Evolutionary conservation across 2,888 invertebrate species (phyloP), one percentile per base, ranked within the genome.

Genomic region (Drosophila phalerata): DNA sequence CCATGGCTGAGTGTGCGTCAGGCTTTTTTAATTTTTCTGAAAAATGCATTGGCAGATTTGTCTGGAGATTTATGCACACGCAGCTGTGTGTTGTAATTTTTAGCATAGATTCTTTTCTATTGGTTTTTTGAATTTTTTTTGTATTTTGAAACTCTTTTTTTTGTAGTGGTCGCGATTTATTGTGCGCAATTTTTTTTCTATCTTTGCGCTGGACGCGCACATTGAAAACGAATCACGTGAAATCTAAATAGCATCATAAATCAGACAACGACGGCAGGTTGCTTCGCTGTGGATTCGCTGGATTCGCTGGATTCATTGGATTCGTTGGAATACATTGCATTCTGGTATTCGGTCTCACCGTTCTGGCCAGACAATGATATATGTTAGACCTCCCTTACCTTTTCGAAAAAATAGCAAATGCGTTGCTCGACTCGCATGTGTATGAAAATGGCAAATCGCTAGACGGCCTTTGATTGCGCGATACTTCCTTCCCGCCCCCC

Each of bases 171-270:
- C 66, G 85, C 85, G 87, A 85, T 85, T 85, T 85, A 85, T 85
- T 82, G 84, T 80, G 82, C 70, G 72, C 87, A 72, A 80, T 82
- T 85, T 85, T 78, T 78, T 82, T 84, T 67, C 73, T 81, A 81
- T 85, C 85, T 87, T 79, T 78, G 70, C 73, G 70, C 69, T 81
- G 86, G 82, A 80, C 82, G 87, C 88, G 81, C 85, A 76, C 88
- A 86, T 86, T 86, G 85, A 86, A 86, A 86, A 86, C 85, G 88
- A 86, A 86, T 86, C 88, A 86, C 85, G 86, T 88, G 86, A 82
- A 89, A 88, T 88, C 88, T 86, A 88, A 88, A 88, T 88, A 88
- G 88, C 87, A 85, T 85, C 88, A 88, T 88, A 88, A 88, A 88
- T 88, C 88, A 88, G 89, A 85, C 77, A 88, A 84, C 83, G 88